Conservation (phyloP, 2,888 invertebrate species). For the Drosophila neoperkinsi region DNA sequence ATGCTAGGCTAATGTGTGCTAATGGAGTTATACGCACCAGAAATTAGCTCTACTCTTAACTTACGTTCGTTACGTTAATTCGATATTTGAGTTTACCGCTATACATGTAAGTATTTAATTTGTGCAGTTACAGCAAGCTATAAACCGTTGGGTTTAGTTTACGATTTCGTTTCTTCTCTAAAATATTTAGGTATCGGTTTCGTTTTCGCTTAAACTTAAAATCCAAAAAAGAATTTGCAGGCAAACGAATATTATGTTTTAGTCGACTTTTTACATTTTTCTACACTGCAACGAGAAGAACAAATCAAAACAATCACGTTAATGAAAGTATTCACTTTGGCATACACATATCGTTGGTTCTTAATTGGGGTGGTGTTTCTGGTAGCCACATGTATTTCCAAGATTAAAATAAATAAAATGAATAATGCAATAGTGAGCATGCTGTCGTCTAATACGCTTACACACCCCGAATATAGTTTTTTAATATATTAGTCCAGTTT, state of each 20-base stretch:
- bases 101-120: conserved; percentile 35
- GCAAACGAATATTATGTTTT: conserved; percentile 78
- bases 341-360: neutral
- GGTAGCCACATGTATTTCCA: neutral
- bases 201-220: conserved; percentile 71
- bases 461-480: neutral
- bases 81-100: conserved; percentile 20
- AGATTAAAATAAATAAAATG: neutral
- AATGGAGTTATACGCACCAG: conserved; percentile 82
- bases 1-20: conserved; percentile 58
- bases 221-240: conserved; percentile 77
- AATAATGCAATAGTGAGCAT: neutral
- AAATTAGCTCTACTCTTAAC: conserved; percentile 60
- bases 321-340: neutral
- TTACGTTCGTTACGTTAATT: conserved; percentile 51
- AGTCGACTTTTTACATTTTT: conserved; percentile 83
- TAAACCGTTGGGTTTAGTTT: conserved; percentile 48
- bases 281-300: conserved; percentile 78
- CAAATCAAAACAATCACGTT: conserved; percentile 10
- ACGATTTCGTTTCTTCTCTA: conserved; percentile 33
- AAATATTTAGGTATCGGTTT: conserved; percentile 40
- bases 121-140: conserved; percentile 46
- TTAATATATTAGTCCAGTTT: neutral
- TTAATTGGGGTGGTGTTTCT: neutral
- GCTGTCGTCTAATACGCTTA: neutral